Base-by-base conservation (phyloP, 1,140 invertebrate genomes). In the Cydia amplana region DNA sequence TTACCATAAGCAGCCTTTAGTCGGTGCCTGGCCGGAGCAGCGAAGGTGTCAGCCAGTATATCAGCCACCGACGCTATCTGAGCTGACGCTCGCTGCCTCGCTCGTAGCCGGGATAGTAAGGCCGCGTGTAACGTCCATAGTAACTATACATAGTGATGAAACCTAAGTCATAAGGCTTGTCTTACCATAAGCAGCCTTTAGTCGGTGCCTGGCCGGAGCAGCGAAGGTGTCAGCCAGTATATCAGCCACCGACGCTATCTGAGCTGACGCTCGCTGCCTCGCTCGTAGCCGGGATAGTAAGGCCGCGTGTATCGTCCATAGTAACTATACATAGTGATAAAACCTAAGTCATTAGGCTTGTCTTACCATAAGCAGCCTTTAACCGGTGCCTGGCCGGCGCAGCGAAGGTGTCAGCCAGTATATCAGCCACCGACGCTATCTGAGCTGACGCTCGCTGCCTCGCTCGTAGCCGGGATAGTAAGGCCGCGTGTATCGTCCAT, bases 211-310 rank as follows among this genome's bases (percentile, higher is more conserved):
- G 78, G 95, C 94, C 10, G 94, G 93, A 36, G 95, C 94, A 0
- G 96, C 96, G 90, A 98, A 98, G 82, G 98, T 96, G 76, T 97
- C 96, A 4, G 97, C 91, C 25, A 99, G 91, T 74, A 98, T 96
- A 86, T 98, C 97, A 2, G 97, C 96, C 51, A 99, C 96, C 14
- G 96, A 95, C 32, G 95, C 94, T 6, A 99, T 96, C 46, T 97
- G 94, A n/a, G 95, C 93, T 76, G 95, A 94, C 76, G 95, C 94
- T 10, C 94, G 93, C 89, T 99, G 98, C 5, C 97, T 94, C 46
- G 95, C 95, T 14, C 97, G 93, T 76, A 99, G 93, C 64, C 95
- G 94, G 0, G 95, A 93, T 10, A 99, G 93, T 91, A 99, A 97
- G 73, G 90, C 94, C 73, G 97, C 94, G 93, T 99, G 98, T 73